Conservation (phyloP, 2,888 invertebrate species). For the Parelbella ahira region DNA sequence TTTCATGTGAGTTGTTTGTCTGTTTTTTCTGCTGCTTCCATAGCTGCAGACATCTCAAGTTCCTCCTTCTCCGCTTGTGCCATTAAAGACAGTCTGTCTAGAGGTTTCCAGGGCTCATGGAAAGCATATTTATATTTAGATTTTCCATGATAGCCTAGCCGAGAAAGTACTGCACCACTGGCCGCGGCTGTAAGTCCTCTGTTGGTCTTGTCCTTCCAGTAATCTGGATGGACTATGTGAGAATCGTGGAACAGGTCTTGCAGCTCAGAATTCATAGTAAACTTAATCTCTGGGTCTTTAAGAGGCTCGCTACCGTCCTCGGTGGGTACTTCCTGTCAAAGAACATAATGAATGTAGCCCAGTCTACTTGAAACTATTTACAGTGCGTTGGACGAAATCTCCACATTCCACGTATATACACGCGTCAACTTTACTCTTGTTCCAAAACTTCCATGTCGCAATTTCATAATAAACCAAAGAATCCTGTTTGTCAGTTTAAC, state of each 20-base stretch:
- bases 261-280: constrained; percentile 30
- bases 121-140: constrained; percentile 66
- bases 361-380: constrained; percentile 26
- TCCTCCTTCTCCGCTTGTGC: constrained; percentile 56
- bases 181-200: constrained; percentile 32
- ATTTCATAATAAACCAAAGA: too few relatives aligned
- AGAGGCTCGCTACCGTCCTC: constrained; percentile 45
- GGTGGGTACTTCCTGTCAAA: constrained; percentile 58
- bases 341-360: constrained; percentile 41
- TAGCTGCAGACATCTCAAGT: constrained; percentile 29
- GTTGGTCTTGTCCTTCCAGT: constrained; percentile 51
- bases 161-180: constrained; percentile 39
- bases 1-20: constrained; percentile 33
- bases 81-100: constrained; percentile 55
- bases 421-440: neutral
- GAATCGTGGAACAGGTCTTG: constrained; percentile 56
- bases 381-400: constrained; percentile 71
- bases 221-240: constrained; percentile 57
- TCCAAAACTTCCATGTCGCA: too few relatives aligned
- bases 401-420: constrained; percentile 4
- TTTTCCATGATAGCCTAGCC: constrained; percentile 63
- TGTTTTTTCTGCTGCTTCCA: constrained; percentile 27
- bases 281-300: constrained; percentile 32
- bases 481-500: constrained; percentile 6
- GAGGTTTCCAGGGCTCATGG: constrained; percentile 69